A percentile compares a stretch with the other conserved stretches of the same genome.
Evolutionary conservation across 2,888 invertebrate genomes (phyloP).

Genomic region (Eilema griseolum): DNA sequence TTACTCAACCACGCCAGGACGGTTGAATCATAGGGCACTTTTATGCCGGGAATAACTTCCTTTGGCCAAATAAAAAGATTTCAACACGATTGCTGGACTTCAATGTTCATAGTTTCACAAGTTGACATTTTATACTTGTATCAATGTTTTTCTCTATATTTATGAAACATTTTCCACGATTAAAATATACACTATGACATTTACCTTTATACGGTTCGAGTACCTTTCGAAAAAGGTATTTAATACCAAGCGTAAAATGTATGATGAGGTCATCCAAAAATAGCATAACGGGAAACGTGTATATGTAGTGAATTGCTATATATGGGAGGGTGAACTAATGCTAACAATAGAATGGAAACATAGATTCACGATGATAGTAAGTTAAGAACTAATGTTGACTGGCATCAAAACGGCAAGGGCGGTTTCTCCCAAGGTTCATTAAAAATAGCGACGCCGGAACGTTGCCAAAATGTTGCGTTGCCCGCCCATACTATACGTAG

Average conservation of each 20-base stretch:
- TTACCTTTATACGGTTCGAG: conserved; percentile 66
- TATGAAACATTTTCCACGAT: background rate
- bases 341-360: conserved; percentile 62
- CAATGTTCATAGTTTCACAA: background rate
- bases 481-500: conserved; percentile 77
- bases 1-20: no score
- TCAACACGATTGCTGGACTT: background rate
- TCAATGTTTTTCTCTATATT: background rate
- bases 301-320: conserved; percentile 54
- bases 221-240: conserved; percentile 66
- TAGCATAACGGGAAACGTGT: conserved; percentile 64
- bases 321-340: conserved; percentile 60
- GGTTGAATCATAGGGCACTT: background rate
- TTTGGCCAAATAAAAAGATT: background rate
- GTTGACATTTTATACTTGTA: background rate
- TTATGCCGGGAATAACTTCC: background rate
- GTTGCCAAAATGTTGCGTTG: conserved; percentile 80
- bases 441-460: conserved; percentile 81
- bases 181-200: conserved; percentile 59
- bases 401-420: conserved; percentile 80
- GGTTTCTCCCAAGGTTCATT: conserved; percentile 84
- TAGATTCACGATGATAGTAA: conserved; percentile 58
- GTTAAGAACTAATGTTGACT: conserved; percentile 61
- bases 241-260: conserved; percentile 64
- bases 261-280: conserved; percentile 74